Evolutionary conservation across 2,888 invertebrate genomes (phyloP).

Genomic region (Magallana nippona): DNA sequence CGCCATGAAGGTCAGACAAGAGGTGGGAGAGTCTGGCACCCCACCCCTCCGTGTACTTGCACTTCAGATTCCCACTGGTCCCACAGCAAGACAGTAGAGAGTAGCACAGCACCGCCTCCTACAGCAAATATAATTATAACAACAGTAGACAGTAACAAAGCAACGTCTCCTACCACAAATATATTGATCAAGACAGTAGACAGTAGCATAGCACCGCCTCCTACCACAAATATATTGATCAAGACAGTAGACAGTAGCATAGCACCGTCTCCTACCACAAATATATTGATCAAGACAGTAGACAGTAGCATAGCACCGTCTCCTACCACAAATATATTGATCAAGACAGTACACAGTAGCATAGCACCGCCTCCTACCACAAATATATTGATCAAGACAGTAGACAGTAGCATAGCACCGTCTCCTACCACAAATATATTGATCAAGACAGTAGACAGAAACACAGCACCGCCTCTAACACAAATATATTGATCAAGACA

Average conservation of each 20-base stretch:
- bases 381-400: no score
- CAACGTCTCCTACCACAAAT: neutral
- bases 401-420: no score
- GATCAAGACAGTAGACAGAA: no score
- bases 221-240: neutral
- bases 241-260: neutral
- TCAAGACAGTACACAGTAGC: no score
- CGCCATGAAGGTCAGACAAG: neutral
- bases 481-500: no score
- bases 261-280: neutral
- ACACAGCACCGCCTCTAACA: no score
- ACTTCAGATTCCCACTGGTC: conserved; percentile 8
- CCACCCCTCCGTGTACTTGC: conserved; percentile 10
- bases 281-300: neutral
- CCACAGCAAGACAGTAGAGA: neutral
- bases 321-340: no score
- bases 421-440: no score
- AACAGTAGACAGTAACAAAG: neutral
- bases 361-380: no score
- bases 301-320: no score
- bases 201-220: no score
- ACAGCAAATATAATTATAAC: neutral
- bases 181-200: neutral
- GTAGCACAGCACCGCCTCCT: neutral
- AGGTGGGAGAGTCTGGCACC: neutral